Base-by-base conservation (phyloP, 35 echinoderm and acorn worm genomes). In the Amphiura filiformis region DNA sequence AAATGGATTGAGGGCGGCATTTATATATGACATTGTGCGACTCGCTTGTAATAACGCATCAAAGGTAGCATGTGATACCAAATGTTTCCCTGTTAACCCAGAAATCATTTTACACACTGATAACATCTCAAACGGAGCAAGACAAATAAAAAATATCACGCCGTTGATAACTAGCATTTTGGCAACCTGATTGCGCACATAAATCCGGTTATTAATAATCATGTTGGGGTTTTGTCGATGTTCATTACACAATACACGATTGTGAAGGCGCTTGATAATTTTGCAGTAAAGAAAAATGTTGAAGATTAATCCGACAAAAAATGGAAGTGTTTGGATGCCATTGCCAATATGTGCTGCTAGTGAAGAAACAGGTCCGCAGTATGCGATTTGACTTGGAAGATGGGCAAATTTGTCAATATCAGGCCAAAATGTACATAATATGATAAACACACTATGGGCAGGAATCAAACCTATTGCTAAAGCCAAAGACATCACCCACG, bases 131-230 rank as follows among this genome's bases (percentile, higher is more conserved):
- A n/a, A 86, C 13, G 65, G 56, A 35, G 65, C 52, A 2, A 75
- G 35, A 39, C 52, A 56, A 22, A 76, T 32, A 36, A 86, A 65
- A 36, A 86, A 76, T 20, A 36, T n/a, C 9, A 56, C 75, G 56
- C 32, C 57, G 31, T 91, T 95, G 23, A 95, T 38, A 37, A 95
- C 83, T 15, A 95, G 83, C 93, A 95, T 91, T 23, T 81, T 37
- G 0, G 89, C 89, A 30, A 95, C 85, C 56, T 95, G 93, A 57
- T 91, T 78, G 42, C 93, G 78, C 32, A 88, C 76, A 32, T 84
- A 20, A 35, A 86, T 81, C 76, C 87, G 80, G 31, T 79, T 41
- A 32, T 88, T 81, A 52, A 87, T 70, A 0, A 78, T 79, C 28
- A 36, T 77, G 47, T 64, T 52, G 15, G 40, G 79, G 37, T 5